phyloP scores from a whole-genome alignment of 2,797 vertebrate species.

The Pyrocephalus nanus region DNA sequence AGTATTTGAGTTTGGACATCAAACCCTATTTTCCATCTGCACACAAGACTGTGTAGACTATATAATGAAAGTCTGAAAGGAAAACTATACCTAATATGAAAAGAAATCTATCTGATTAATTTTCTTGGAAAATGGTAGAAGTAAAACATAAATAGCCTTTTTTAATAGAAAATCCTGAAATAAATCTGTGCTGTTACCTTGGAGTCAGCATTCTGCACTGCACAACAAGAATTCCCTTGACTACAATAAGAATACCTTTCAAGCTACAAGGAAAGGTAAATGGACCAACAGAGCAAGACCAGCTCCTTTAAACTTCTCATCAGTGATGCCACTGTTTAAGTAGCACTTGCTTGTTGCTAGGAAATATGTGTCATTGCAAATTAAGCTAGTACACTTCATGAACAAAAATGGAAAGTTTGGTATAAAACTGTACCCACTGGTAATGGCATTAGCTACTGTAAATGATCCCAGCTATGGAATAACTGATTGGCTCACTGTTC shows the following conservation, averaged over 20 bases:
- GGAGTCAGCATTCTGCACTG: neutral
- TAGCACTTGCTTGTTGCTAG: neutral
- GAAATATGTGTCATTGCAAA: neutral
- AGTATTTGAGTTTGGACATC: neutral
- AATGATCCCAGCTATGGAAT: neutral
- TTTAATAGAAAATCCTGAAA: neutral
- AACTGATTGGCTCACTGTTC: neutral
- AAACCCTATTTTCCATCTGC: neutral
- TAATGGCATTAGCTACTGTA: neutral
- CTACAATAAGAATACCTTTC: neutral
- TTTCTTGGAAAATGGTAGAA: slow-evolving; percentile 1
- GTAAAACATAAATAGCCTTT: neutral
- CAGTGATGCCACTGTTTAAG: neutral
- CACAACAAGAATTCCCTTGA: neutral
- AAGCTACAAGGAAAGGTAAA: neutral
- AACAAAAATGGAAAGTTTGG: neutral
- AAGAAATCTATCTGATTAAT: neutral
- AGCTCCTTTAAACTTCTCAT: neutral
- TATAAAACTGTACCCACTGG: neutral
- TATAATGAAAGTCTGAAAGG: neutral
- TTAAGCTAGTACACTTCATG: neutral
- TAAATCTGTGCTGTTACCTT: neutral
- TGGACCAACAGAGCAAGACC: neutral
- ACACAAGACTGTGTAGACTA: neutral
- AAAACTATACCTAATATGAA: neutral